These are phyloP conservation scores for Pangasius macronema DNA, from an alignment of 2,797 vertebrate genomes.

Conservation along the genomic window DNA sequence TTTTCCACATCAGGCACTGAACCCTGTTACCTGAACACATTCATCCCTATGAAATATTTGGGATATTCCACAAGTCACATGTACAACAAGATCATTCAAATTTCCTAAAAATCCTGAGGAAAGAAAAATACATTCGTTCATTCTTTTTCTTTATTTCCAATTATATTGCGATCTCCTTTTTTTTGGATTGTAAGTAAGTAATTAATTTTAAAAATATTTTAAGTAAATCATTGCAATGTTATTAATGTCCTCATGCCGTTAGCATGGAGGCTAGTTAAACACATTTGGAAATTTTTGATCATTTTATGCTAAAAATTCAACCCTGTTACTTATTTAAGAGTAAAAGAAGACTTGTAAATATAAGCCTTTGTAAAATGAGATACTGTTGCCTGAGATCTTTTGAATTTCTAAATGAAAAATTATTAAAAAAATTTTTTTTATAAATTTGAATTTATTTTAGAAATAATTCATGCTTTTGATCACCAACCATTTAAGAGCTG, in stretches of 20 bases:
- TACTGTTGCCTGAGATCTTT: neutral
- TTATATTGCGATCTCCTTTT: too few species aligned
- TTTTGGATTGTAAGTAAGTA: neutral
- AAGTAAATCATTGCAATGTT: neutral
- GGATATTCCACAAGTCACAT: conserved; percentile 1
- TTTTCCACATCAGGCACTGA: neutral
- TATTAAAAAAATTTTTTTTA: neutral
- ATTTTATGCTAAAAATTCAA: neutral
- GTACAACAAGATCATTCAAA: neutral
- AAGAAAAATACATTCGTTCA: neutral
- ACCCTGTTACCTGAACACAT: neutral
- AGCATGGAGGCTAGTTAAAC: neutral
- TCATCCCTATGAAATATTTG: neutral
- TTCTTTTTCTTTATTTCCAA: neutral
- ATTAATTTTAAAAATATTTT: neutral
- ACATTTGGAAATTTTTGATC: neutral
- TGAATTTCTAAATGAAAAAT: neutral
- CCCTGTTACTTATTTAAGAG: neutral
- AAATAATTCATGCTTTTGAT: conserved; percentile 50
- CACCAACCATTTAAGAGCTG: conserved; percentile 67
- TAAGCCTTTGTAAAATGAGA: neutral
- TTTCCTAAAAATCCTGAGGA: neutral
- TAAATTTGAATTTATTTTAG: too few species aligned
- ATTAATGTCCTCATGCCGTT: neutral
- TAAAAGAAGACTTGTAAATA: too few species aligned